Percentiles rank a stretch among this genome's conserved stretches.
phyloP scores from a whole-genome alignment of 2,113 vertebrate genomes.

The Echinops telfairi region DNA sequence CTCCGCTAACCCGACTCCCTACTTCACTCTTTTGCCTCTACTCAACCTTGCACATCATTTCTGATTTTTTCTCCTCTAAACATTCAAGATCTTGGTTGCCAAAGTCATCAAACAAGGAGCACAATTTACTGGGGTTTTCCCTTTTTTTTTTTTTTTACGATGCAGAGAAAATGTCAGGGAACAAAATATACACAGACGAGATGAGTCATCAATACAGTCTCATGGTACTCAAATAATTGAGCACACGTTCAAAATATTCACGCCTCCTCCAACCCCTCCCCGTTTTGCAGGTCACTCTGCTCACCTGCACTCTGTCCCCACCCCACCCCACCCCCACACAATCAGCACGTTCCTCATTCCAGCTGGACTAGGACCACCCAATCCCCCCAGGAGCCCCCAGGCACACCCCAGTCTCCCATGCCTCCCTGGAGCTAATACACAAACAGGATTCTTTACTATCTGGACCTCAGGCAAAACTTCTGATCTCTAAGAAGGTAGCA shows the following conservation, averaged over 20 bases:
- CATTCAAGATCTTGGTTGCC: neutral
- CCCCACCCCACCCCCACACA: fast-evolving
- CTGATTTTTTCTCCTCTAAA: neutral
- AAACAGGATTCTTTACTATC: neutral
- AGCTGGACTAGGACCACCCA: neutral
- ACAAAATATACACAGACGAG: conserved; percentile 54
- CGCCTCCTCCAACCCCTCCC: neutral
- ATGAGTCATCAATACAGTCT: conserved; percentile 24
- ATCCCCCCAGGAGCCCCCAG: neutral
- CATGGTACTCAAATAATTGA: conserved; percentile 32
- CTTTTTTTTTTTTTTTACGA: neutral
- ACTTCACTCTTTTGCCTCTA: neutral
- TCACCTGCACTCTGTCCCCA: neutral
- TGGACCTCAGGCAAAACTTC: neutral
- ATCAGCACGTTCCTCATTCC: neutral
- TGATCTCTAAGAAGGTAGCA: neutral
- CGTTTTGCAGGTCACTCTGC: neutral
- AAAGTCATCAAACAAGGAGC: neutral
- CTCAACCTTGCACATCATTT: neutral
- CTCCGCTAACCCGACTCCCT: neutral
- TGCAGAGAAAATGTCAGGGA: neutral
- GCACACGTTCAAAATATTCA: conserved; percentile 30
- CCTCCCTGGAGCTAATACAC: neutral
- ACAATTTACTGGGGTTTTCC: neutral
- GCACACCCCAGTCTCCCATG: neutral